Percentiles rank a stretch among this genome's conserved stretches.
Conservation (phyloP, 2,888 invertebrate species). For the Rotaria macrura region DNA sequence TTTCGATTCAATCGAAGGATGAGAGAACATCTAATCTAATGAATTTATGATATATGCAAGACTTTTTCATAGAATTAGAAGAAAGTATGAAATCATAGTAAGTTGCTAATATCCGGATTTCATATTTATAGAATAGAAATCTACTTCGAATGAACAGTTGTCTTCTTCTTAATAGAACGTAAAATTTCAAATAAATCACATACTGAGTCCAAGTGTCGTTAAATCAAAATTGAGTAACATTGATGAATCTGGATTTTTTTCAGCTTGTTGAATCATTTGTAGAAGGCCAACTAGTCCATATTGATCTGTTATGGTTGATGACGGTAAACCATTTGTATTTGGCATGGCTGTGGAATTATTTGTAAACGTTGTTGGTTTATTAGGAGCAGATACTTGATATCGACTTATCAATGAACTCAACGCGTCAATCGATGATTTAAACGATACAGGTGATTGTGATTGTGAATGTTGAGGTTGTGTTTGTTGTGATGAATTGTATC, state of each 20-base stretch:
- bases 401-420: background rate
- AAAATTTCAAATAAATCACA: slow-evolving; percentile 70
- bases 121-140: no score
- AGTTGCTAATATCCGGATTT: no score
- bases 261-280: slow-evolving; percentile 92
- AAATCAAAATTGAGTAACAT: slow-evolving; percentile 91
- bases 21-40: no score
- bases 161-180: no score
- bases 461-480: background rate
- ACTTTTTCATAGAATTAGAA: no score
- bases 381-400: background rate
- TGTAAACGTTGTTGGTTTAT: background rate
- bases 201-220: slow-evolving; percentile 89
- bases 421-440: background rate
- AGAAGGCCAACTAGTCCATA: slow-evolving; percentile 96
- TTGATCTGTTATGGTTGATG: slow-evolving; percentile 96
- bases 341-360: no score
- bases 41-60: no score
- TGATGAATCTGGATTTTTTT: slow-evolving; percentile 88
- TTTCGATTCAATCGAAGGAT: no score
- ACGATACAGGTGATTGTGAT: background rate
- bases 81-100: no score
- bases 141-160: no score
- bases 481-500: background rate
- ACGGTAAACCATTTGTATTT: slow-evolving; percentile 69